Evolutionary conservation across 2,888 invertebrate genomes (phyloP), one percentile per base, ranked within the genome.

Genomic region (Meganola albula): DNA sequence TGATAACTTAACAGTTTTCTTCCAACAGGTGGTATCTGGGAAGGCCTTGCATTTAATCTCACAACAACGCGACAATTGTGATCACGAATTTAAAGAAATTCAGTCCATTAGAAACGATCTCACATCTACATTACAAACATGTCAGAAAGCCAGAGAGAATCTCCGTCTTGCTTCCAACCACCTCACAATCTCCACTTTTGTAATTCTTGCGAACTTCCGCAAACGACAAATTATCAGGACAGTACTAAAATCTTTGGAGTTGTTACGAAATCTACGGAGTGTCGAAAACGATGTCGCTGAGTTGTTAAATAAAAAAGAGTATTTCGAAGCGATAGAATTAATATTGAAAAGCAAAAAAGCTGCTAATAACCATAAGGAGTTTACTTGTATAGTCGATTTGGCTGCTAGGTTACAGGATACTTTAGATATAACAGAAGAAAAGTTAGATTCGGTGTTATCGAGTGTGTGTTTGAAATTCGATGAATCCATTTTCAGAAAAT

Each of bases 11-110:
- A n/a, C n/a, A n/a, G n/a, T n/a, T 20, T 36, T 18, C 22, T 25
- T 20, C 31, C 28, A 25, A n/a, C 70, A 85, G 85, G 96, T 97
- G 8, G 95, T 97, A 3, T 97, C 98, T 0, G 97, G 96, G 53
- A 95, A 96, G 77, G 96, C 98, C 0, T 88, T 98, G 0, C 95
- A 96, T 53, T 87, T 98, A 18, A 98, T 99, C 56, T 87, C 97
- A 3, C 95, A 98, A 63, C 97, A 98, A 51, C 93, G 97, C 37
- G 92, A 92, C 48, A 90, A 92, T 0, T 98, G 97, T 68, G 93
- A 94, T 52, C 88, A 90, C 10, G 97, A 98, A 66, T 93, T 98
- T 57, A 88, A 91, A 34, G 90, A 91, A 42, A 92, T 96, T 14
- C 86, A 91, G 31, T 89, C 89, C 48, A 88, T 95, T 9, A 90